Evolutionary conservation across 2,113 vertebrate genomes (phyloP), one percentile per base, ranked within the genome.

Genomic region (Neolamprologus hecqui): DNA sequence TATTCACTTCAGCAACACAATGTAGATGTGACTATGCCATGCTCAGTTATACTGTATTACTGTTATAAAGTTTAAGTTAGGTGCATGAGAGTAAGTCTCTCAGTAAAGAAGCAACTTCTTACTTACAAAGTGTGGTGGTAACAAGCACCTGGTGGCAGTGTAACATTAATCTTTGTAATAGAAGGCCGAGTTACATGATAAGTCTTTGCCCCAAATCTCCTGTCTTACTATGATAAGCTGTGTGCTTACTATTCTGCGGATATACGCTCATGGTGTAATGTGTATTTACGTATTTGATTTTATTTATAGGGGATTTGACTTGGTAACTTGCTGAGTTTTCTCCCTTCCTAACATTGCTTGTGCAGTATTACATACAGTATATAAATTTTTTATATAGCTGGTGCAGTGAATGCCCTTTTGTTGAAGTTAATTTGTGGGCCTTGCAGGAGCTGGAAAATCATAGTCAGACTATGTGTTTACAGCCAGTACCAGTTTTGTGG

Each of bases 401-500:
- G 2, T 79, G 40, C 33, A 19, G 70, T 89, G 86, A 94, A 90
- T 88, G 68, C 19, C 4, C 65, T 49, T 92, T 85, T 90, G 90
- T 92, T 86, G 1, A 54, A 82, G 60, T 91, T 91, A 85, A 84
- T 81, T 81, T 84, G 40, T n/a, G 28, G 85, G 47, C 42, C 21
- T 33, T 45, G 63, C 63, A 84, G 21, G 17, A 79, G 83, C 60
- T 84, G 93, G 91, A 94, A 92, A 93, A 87, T 81, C 15, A 23
- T 45, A 87, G 81, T 94, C 85, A 92, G 15, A 2, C 82, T 65
- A 11, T 14, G 55, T 87, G 83, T 90, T 93, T 89, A 84, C 70
- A 88, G 26, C 54, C 75, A 63, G 84, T 54, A 58, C 82, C 87
- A 89, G 79, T 55, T 91, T 89, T 79, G 47, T 73, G 9, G 49